A percentile compares a stretch with the other conserved stretches of the same genome.
These are phyloP conservation scores for Amyelois transitella DNA, from an alignment of 1,140 invertebrate genomes.

Conservation along the genomic window DNA sequence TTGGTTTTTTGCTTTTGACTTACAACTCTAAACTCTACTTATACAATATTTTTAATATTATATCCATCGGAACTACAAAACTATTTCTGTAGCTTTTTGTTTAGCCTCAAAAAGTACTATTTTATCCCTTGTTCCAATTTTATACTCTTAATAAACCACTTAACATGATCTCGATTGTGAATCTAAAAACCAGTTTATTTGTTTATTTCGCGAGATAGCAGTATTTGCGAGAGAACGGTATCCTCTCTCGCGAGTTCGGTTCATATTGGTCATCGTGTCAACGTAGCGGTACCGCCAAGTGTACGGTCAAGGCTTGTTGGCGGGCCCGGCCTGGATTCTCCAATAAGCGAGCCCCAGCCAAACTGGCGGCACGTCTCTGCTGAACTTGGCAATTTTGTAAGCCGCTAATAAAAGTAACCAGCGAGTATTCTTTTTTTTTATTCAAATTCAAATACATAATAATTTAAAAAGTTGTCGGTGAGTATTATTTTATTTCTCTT, in stretches of 20 bases:
- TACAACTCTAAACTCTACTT: too few relatives aligned
- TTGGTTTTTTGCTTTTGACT: too few relatives aligned
- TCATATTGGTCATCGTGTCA: constrained; percentile 35
- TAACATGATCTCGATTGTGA: too few relatives aligned
- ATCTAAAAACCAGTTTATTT: too few relatives aligned
- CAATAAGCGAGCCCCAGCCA: not conserved
- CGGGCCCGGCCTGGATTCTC: not conserved
- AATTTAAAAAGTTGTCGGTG: not conserved
- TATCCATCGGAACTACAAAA: too few relatives aligned
- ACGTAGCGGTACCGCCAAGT: constrained; percentile 50
- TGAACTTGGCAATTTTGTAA: too few relatives aligned
- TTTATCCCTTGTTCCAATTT: too few relatives aligned
- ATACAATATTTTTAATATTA: too few relatives aligned
- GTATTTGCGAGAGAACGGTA: not conserved
- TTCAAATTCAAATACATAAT: not conserved
- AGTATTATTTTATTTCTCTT: not conserved
- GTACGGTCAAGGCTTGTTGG: constrained; percentile 34
- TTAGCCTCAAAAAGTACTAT: too few relatives aligned
- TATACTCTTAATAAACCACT: too few relatives aligned
- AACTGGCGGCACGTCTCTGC: not conserved
- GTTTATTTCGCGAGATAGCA: not conserved
- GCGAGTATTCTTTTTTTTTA: not conserved
- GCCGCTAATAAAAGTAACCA: not conserved
- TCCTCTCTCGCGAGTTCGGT: not conserved
- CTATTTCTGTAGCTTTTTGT: too few relatives aligned